Conservation (phyloP, 2,888 invertebrate species). For the Muscina levida region DNA sequence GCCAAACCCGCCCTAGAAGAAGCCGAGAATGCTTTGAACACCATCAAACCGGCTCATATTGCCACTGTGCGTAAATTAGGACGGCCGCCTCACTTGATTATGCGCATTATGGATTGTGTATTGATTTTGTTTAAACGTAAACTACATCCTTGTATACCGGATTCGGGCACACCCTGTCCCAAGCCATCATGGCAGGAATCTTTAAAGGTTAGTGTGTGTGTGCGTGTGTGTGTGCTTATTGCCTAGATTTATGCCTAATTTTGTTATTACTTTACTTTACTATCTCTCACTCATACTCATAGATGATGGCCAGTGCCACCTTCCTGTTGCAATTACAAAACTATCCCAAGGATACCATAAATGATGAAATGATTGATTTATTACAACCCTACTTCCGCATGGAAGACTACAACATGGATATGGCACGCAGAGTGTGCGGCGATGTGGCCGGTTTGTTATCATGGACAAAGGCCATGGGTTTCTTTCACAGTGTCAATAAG, state of each 20-base stretch:
- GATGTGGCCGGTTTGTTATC: conserved; percentile 97
- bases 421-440: conserved; percentile 96
- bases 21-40: conserved; percentile 96
- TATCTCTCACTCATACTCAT: conserved; percentile 60
- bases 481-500: conserved; percentile 97
- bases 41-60: conserved; percentile 98
- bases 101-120: conserved; percentile 99
- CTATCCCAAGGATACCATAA: conserved; percentile 97
- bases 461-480: conserved; percentile 98
- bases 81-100: conserved; percentile 96
- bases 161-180: conserved; percentile 89
- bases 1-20: conserved; percentile 97
- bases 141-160: conserved; percentile 89
- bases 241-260: not conserved
- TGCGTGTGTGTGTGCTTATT: not conserved
- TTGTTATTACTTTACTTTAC: not conserved
- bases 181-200: conserved; percentile 99
- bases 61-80: conserved; percentile 96
- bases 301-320: conserved; percentile 97
- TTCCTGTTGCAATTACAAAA: conserved; percentile 95
- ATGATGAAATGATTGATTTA: conserved; percentile 97
- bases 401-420: conserved; percentile 99
- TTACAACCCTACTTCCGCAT: conserved; percentile 94
- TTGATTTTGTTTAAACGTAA: conserved; percentile 94
- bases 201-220: conserved; percentile 84